Evolutionary conservation across 2,797 vertebrate species (phyloP), one percentile per base, ranked within the genome.

Genomic region (Helicolenus hilgendorfi): DNA sequence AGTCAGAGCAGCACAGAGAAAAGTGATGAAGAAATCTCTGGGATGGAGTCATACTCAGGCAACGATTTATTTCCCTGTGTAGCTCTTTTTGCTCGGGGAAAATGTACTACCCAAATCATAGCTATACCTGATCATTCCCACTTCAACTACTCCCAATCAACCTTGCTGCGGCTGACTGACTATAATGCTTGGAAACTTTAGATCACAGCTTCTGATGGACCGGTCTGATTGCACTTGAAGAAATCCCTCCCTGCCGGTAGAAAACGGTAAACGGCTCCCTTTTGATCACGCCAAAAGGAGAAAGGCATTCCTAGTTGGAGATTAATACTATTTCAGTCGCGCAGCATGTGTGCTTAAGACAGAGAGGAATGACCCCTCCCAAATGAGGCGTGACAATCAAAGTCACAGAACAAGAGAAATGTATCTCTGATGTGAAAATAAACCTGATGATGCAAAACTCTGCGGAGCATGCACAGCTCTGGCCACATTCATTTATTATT

Each of bases 321-420:
- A 79, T 75, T 72, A 71, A 80, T 62, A 77, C 83, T 87, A 81
- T 87, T 87, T 85, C 77, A 69, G 86, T 88, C 72, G n/a, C 73
- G 73, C 88, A 87, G 86, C 88, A 85, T 88, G 91, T 92, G 91
- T 18, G 75, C 81, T 68, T 59, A 74, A 87, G 72, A 81, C 72
- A 15, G 80, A 87, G 81, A 87, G 81, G 70, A 92, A 55, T 70
- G 84, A 92, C 90, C 77, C 85, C 56, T 72, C 82, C 84, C 92
- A 94, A 97, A 97, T 95, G 96, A 96, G 92, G 85, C 94, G 14
- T 85, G 93, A 92, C 96, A 95, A 95, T 96, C 95, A 95, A 93
- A 96, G 92, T 93, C 81, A 77, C 88, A 87, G 89, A 86, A 89
- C 77, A 81, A 86, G 93, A 94, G 93, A 96, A 97, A 94, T 92